phyloP scores from a whole-genome alignment of 2,888 invertebrate species.

The Protodeltote pygarga region DNA sequence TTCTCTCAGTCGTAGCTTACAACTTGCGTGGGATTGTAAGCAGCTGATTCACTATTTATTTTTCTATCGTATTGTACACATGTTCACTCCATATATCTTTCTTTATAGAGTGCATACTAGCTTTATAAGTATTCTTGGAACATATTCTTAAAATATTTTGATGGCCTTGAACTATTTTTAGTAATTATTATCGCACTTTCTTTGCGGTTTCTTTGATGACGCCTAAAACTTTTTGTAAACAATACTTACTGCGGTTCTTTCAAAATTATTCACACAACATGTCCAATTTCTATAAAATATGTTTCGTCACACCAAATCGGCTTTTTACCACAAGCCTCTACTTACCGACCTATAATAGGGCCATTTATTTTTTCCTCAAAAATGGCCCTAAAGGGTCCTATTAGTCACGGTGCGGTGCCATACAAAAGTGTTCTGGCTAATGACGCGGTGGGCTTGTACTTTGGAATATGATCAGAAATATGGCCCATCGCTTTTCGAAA shows the following conservation, averaged over 20 bases:
- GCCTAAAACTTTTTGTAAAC: constrained; percentile 28
- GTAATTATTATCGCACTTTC: constrained; percentile 11
- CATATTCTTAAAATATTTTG: neutral
- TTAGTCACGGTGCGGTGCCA: constrained; percentile 77
- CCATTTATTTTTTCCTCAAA: constrained; percentile 73
- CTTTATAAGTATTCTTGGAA: neutral
- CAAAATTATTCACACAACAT: constrained; percentile 55
- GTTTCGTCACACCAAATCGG: constrained; percentile 57
- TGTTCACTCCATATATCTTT: no score
- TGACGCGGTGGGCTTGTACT: constrained; percentile 55
- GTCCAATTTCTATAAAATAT: constrained; percentile 62
- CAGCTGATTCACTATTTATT: constrained; percentile 25
- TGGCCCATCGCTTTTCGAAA: constrained; percentile 38
- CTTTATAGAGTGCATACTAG: no score
- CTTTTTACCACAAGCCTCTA: constrained; percentile 65
- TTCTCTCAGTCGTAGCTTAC: constrained; percentile 33
- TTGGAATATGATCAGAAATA: constrained; percentile 50
- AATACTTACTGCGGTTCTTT: constrained; percentile 18
- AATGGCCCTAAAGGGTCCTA: constrained; percentile 75
- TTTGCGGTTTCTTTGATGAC: constrained; percentile 37
- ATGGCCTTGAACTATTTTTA: constrained; percentile 7
- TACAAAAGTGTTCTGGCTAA: constrained; percentile 61
- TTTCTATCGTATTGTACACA: neutral
- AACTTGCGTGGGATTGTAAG: constrained; percentile 33
- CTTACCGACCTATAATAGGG: constrained; percentile 56